Evolutionary conservation across 2,113 vertebrate species (phyloP).

Genomic region (Psephotus haematonotus): DNA sequence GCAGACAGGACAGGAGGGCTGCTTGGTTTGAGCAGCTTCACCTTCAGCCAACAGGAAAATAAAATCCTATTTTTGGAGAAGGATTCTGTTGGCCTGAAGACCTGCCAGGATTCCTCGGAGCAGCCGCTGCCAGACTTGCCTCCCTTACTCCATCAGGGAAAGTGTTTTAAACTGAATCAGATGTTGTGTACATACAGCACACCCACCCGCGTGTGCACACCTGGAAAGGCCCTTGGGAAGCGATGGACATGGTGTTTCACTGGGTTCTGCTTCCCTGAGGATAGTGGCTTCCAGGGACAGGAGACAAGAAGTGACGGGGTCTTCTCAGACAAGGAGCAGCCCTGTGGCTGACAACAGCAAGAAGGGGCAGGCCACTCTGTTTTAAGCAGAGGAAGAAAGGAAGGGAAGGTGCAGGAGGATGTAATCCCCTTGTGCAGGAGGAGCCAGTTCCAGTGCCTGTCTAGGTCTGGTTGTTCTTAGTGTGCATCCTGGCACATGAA

Average conservation of each 20-base stretch:
- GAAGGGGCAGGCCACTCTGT: not conserved
- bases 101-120: slow-evolving; percentile 57
- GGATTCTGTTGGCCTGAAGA: slow-evolving; percentile 53
- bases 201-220: not conserved
- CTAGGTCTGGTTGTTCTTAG: slow-evolving; percentile 34
- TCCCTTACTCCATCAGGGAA: slow-evolving; percentile 55
- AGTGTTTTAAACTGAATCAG: slow-evolving; percentile 59
- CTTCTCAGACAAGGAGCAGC: not conserved
- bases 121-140: slow-evolving; percentile 66
- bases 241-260: not conserved
- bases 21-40: slow-evolving; percentile 56
- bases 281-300: not conserved
- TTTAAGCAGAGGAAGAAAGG: not conserved
- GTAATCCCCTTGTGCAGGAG: not conserved
- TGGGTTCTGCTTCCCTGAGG: not conserved
- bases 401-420: not conserved
- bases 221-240: not conserved
- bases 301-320: not conserved
- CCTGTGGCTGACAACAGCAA: not conserved
- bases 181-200: slow-evolving; percentile 36
- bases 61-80: slow-evolving; percentile 77
- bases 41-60: slow-evolving; percentile 75
- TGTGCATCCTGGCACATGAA: not conserved
- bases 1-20: slow-evolving; percentile 66
- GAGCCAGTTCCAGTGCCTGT: slow-evolving; percentile 2